Base-by-base conservation (phyloP, 1,140 invertebrate genomes). In the Paralvinella palmiformis region DNA sequence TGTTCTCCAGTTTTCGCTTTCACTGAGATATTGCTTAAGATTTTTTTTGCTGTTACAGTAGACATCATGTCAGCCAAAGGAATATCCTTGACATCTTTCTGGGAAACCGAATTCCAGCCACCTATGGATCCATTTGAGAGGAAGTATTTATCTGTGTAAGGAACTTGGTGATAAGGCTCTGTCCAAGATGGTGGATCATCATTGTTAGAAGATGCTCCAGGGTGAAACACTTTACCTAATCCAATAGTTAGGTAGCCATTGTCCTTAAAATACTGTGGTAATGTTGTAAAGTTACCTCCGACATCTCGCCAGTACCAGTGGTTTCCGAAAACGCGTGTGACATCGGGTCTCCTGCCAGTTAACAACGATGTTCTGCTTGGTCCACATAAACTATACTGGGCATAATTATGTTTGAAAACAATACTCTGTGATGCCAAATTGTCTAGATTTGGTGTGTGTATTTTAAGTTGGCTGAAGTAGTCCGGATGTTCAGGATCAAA, bases 301-400 rank as follows among this genome's bases (percentile, higher is more conserved):
- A 45, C 44, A 24, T 64, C 27, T 59, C 63, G 56, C n/a, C 37
- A 64, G 41, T 64, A 59, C 10, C 59, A 29, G 15, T 27, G 36
- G 3, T 59, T 13, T 17, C 55, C 55, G 31, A 59, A 58, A 17
- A 59, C 57, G 24, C 48, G 36, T 15, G 61, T 63, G 13, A 50
- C 56, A 27, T 63, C 61, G 4, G 61, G 61, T 63, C 61, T 24
- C 68, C 84, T 72, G 4, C 55, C 55, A 31, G 55, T 57, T 7
- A 57, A 31, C 24, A 57, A 29, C 7, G 55, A 57, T 31, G 55
- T 35, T 31, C 55, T 20, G 29, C 55, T 57, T 91, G 88, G 73
- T 91, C 89, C 72, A 92, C 90, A 74, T 91, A 94, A 22, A 92
- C 80, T 52, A 82, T 84, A 41, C 85, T 88, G 89, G 67, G 84